A percentile compares a stretch with the other conserved stretches of the same genome.
These are phyloP conservation scores for Nanger granti DNA, from an alignment of 2,113 vertebrate species.

Conservation along the genomic window DNA sequence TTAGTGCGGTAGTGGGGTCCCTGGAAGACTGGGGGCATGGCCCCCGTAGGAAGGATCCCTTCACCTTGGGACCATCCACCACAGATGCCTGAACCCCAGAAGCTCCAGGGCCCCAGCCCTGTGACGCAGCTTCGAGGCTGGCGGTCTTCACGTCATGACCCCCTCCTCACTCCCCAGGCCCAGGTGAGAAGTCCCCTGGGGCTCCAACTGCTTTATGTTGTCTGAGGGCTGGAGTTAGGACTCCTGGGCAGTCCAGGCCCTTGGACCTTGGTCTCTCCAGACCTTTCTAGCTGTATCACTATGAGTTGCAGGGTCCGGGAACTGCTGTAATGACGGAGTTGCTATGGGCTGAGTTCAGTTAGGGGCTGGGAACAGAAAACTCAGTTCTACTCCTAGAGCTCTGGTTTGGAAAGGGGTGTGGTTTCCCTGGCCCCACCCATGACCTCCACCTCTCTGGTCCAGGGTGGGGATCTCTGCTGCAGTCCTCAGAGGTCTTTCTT, in stretches of 20 bases:
- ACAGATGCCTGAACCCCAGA: not conserved
- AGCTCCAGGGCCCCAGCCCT: not conserved
- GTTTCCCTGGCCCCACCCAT: not conserved
- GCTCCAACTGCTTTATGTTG: not conserved
- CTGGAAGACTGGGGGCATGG: not conserved
- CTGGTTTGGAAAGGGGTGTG: too few relatives aligned
- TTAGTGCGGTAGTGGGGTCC: not conserved
- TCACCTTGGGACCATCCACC: not conserved
- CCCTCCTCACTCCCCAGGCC: not conserved
- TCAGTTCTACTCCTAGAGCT: not conserved
- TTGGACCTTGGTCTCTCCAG: not conserved
- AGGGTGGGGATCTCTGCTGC: not conserved
- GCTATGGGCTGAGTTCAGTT: not conserved
- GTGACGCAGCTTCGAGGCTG: not conserved
- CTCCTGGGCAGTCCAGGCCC: not conserved
- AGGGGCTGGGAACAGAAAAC: not conserved
- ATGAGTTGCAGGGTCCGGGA: not conserved
- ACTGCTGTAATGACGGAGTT: fast-evolving
- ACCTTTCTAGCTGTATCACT: not conserved
- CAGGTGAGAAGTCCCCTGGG: not conserved
- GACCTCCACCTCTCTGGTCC: not conserved
- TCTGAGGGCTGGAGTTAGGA: not conserved
- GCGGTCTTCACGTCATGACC: not conserved
- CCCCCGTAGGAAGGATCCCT: not conserved
- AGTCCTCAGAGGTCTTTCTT: not conserved